Evolutionary conservation across 2,113 vertebrate genomes (phyloP), one percentile per base, ranked within the genome.

Genomic region (Silurus glanis): DNA sequence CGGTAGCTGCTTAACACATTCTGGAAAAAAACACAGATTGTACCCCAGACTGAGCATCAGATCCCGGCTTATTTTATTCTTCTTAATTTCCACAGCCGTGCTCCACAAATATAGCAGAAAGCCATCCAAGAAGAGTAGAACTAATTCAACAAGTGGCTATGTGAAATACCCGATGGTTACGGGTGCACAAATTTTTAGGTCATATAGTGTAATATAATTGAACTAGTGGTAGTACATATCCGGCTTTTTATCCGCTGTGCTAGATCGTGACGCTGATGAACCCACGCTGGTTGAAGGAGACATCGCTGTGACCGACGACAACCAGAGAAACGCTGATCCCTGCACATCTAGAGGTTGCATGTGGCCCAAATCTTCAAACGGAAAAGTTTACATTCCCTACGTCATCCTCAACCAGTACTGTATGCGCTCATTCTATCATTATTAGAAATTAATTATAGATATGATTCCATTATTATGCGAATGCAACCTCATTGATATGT

Each of bases 371-470:
- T 90, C 66, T 59, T 86, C 62, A 17, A 84, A 91, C 4, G 90
- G 90, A 37, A 86, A 78, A 4, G 83, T 91, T 62, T 89, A 85
- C n/a, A 86, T 91, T 12, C 90, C 90, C 75, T 90, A 91, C 19
- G 82, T 86, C 87, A 91, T 91, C 53, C 74, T 79, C 79, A 91
- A 88, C 78, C 85, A 90, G 13, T 91, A 74, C 87, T 79, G 89
- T 89, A 87, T 6, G 86, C 69, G 0, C 19, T 47, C 7, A 72
- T 21, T 47, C 62, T 64, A 4, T 66, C 17, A 64, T n/a, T 64
- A 21, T 61, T 9, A 64, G n/a, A 64, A n/a, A 62, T 3, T 1
- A 7, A 62, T 9, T 19, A 7, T 62, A 6, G 1, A 23, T 23
- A 23, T 23, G 12, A 16, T 59, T 59, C 58, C 6, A 55, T 55